These are phyloP conservation scores for Myzus persicae DNA, from an alignment of 1,140 invertebrate species.

Conservation along the genomic window DNA sequence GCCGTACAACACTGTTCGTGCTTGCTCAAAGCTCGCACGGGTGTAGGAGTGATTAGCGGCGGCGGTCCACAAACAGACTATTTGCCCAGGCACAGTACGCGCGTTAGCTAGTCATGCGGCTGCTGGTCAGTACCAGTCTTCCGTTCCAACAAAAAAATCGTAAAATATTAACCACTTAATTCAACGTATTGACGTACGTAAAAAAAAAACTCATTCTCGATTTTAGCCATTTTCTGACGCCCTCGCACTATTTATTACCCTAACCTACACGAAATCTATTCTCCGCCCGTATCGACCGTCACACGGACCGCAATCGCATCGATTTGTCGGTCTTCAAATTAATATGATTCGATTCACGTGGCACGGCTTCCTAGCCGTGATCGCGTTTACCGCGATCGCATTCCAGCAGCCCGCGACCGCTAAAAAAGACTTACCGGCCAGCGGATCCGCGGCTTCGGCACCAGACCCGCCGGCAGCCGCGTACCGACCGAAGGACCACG, in stretches of 20 bases:
- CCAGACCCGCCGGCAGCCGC: background rate
- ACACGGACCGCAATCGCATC: background rate
- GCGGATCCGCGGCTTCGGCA: background rate
- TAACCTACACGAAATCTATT: background rate
- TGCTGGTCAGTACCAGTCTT: slow-evolving; percentile 50
- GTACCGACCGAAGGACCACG: slow-evolving; percentile 63
- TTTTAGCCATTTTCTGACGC: background rate
- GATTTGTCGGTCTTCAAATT: background rate
- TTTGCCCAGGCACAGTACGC: slow-evolving; percentile 48
- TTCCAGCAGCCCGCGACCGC: slow-evolving; percentile 21
- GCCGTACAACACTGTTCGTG: slow-evolving; percentile 29
- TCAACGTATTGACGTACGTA: background rate
- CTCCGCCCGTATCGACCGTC: background rate
- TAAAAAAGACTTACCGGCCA: slow-evolving; percentile 47
- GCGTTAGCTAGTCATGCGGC: slow-evolving; percentile 56
- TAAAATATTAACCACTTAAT: background rate
- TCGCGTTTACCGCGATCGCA: slow-evolving; percentile 31
- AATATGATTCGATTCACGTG: slow-evolving; percentile 45
- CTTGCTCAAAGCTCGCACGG: slow-evolving; percentile 17
- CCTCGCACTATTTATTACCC: background rate
- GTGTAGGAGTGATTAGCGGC: slow-evolving; percentile 50
- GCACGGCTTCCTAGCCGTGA: background rate
- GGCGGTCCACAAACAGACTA: slow-evolving; percentile 11
- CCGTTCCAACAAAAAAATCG: slow-evolving; percentile 44
- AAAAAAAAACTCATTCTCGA: background rate